phyloP scores from a whole-genome alignment of 2,888 invertebrate species.

The Ophonus ardosiacus region DNA sequence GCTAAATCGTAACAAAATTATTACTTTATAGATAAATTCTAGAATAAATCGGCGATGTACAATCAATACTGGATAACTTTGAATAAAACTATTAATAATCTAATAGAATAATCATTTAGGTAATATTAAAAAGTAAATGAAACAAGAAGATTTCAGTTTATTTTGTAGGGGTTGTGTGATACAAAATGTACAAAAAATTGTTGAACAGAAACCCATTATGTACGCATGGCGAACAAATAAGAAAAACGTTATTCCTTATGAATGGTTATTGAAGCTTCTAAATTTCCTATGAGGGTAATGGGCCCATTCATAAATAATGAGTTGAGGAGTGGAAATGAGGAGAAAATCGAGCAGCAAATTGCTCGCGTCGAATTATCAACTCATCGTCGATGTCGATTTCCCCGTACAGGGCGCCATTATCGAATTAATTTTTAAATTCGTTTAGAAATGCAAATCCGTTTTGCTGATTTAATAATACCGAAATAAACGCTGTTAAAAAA shows the following conservation, averaged over 20 bases:
- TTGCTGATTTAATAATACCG: constrained; percentile 47
- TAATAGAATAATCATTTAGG: too few relatives aligned
- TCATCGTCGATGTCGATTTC: neutral
- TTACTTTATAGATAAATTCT: too few relatives aligned
- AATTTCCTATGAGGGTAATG: neutral
- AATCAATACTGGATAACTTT: too few relatives aligned
- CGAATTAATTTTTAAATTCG: constrained; percentile 52
- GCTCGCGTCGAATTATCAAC: constrained; percentile 10
- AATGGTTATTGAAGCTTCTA: neutral
- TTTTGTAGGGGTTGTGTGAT: too few relatives aligned
- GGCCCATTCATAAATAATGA: constrained; percentile 25
- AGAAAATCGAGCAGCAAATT: constrained; percentile 19
- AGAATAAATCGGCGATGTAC: too few relatives aligned
- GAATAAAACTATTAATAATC: too few relatives aligned
- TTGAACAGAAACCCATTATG: too few relatives aligned
- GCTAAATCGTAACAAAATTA: too few relatives aligned
- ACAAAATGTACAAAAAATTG: too few relatives aligned
- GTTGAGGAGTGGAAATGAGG: neutral
- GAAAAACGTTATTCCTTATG: neutral
- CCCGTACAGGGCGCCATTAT: constrained; percentile 12
- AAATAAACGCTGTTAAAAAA: constrained; percentile 49
- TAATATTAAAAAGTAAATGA: too few relatives aligned
- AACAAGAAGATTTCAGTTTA: too few relatives aligned
- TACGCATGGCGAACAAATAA: neutral
- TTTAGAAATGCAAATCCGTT: constrained; percentile 48